These are phyloP conservation scores for Oxycera nigricornis DNA, from an alignment of 2,888 invertebrate genomes.

Conservation along the genomic window DNA sequence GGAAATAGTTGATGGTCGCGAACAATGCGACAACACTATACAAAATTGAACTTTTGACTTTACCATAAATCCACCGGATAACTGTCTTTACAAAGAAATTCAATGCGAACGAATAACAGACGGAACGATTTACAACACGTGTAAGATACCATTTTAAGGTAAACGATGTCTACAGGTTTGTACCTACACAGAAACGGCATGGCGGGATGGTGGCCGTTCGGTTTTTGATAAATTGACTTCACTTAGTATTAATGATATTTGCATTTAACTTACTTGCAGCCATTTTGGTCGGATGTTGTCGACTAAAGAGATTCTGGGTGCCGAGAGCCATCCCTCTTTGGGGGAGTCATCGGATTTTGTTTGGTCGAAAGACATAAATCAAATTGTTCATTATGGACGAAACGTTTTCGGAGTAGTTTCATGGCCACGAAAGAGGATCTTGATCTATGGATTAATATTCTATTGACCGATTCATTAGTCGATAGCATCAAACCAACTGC, in stretches of 20 bases:
- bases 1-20: conserved; percentile 24
- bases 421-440: no score
- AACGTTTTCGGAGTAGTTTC: no score
- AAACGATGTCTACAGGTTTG: conserved; percentile 14
- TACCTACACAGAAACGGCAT: background rate
- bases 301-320: no score
- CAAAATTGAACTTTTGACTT: conserved; percentile 37
- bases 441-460: no score
- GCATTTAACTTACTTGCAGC: background rate
- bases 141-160: conserved; percentile 33
- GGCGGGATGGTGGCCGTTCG: conserved; percentile 7
- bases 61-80: conserved; percentile 33
- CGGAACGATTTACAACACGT: conserved; percentile 34
- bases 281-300: background rate
- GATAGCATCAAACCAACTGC: no score
- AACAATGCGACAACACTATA: conserved; percentile 40
- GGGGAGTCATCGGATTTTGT: no score
- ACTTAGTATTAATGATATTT: conserved; percentile 12
- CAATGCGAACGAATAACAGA: conserved; percentile 28
- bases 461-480: no score
- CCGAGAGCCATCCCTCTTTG: background rate
- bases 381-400: no score
- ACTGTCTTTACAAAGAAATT: conserved; percentile 36
- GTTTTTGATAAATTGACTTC: conserved; percentile 35
- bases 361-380: no score